Evolutionary conservation across 2,113 vertebrate species (phyloP), one percentile per base, ranked within the genome.

Genomic region (Tragelaphus scriptus): DNA sequence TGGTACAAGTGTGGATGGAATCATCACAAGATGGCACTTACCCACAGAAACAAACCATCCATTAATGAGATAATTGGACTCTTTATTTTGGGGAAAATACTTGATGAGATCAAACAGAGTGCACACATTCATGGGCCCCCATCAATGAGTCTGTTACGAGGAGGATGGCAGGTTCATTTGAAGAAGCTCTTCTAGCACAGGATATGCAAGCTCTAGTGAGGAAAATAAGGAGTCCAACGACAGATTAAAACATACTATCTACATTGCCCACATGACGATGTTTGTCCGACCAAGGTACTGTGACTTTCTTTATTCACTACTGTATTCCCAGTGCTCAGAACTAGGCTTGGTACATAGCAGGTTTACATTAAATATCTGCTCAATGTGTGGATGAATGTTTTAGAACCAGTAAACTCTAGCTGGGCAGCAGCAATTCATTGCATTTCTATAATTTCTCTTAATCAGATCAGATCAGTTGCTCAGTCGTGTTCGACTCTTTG

Each of bases 11-110:
- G 25, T 68, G 26, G 59, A 86, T 79, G 47, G 36, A 65, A 56
- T 84, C 77, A 63, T 93, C 79, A 93, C 77, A 95, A 94, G 85
- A 51, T 71, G 51, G 75, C 55, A 71, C 40, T 85, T 86, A 32
- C 6, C 6, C 68, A 55, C 63, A 47, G 44, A 91, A 90, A 86
- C 13, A 59, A 96, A 77, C 65, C 17, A 82, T 44, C 14, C 21
- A 58, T 56, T 90, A 84, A 94, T 93, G 55, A 94, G 89, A 75
- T 85, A 81, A 95, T 25, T 75, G 81, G 63, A 90, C 40, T 84
- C 44, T 82, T 93, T 80, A 90, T 61, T 95, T 79, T 16, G 59
- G 25, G 85, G 10, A 58, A 21, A 51, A 94, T 11, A 21, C 92
- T 51, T 92, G 63, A 90, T 32, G 21, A 32, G 85, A 86, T 81